Evolutionary conservation across 2,888 invertebrate genomes (phyloP).

Genomic region (Oscheius sp.): DNA sequence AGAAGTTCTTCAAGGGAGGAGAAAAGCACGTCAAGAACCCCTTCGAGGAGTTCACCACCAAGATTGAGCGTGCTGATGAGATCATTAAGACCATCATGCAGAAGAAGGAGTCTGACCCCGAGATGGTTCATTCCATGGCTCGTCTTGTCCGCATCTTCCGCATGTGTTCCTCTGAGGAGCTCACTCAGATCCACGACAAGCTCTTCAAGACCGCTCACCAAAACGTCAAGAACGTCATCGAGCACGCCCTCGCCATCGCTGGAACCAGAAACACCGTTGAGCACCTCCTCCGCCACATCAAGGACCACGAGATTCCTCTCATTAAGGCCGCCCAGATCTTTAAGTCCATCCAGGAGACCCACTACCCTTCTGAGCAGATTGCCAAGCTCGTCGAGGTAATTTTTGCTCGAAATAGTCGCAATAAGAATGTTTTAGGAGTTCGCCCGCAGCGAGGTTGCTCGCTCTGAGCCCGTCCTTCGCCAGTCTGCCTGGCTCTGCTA

Average conservation of each 20-base stretch:
- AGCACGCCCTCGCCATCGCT: conserved; percentile 56
- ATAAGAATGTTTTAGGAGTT: conserved; percentile 36
- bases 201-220: conserved; percentile 39
- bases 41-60: conserved; percentile 41
- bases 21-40: conserved; percentile 38
- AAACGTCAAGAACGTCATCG: conserved; percentile 50
- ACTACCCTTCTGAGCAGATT: conserved; percentile 56
- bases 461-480: conserved; percentile 43
- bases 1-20: conserved; percentile 64
- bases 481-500: conserved; percentile 59
- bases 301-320: conserved; percentile 44
- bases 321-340: conserved; percentile 47
- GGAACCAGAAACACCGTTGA: conserved; percentile 61
- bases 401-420: too few species aligned
- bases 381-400: conserved; percentile 53
- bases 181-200: conserved; percentile 45
- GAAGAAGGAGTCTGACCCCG: conserved; percentile 44
- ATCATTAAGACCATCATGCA: conserved; percentile 43
- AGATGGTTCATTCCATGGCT: conserved; percentile 51
- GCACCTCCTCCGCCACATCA: conserved; percentile 51
- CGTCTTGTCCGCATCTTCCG: conserved; percentile 60
- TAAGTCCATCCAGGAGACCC: conserved; percentile 52
- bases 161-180: conserved; percentile 49
- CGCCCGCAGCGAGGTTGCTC: conserved; percentile 39
- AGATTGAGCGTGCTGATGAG: conserved; percentile 43